These are phyloP conservation scores for Drosophila subobscura DNA, from an alignment of 1,140 invertebrate genomes.

Conservation along the genomic window DNA sequence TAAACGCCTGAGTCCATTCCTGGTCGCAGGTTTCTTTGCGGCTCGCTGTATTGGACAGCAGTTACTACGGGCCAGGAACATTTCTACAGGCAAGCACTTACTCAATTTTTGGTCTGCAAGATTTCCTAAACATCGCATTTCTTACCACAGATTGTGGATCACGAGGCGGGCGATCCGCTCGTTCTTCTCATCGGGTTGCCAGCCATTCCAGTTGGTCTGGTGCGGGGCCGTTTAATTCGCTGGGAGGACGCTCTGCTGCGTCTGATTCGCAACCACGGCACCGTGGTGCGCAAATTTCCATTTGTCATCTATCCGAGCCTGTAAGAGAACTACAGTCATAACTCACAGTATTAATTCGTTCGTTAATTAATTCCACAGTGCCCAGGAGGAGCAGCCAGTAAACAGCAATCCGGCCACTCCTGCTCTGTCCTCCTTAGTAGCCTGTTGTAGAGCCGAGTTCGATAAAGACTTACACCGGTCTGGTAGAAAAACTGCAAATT, in stretches of 20 bases:
- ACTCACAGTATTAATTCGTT: not conserved
- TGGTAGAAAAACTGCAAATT: too few relatives aligned
- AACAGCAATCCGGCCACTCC: conserved; percentile 86
- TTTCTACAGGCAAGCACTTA: conserved; percentile 93
- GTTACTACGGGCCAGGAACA: conserved; percentile 98
- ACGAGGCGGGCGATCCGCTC: conserved; percentile 96
- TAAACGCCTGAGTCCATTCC: conserved; percentile 95
- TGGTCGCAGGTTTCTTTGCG: conserved; percentile 95
- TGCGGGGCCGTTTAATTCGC: conserved; percentile 94
- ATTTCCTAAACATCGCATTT: not conserved
- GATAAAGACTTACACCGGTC: too few relatives aligned
- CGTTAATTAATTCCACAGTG: conserved; percentile 63
- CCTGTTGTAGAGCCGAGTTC: too few relatives aligned
- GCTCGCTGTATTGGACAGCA: conserved; percentile 97
- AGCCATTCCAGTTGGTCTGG: conserved; percentile 95
- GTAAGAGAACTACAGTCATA: conserved; percentile 84
- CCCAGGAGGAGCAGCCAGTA: conserved; percentile 83
- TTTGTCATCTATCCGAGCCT: conserved; percentile 89
- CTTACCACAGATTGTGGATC: conserved; percentile 90
- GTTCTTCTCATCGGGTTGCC: conserved; percentile 95
- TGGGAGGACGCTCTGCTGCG: conserved; percentile 97
- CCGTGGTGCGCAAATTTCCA: conserved; percentile 89
- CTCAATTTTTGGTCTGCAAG: too few relatives aligned
- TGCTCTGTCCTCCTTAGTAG: too few relatives aligned
- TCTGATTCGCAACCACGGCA: conserved; percentile 87